Base-by-base conservation (phyloP, 2,797 vertebrate genomes). In the Lindbergichthys nudifrons region DNA sequence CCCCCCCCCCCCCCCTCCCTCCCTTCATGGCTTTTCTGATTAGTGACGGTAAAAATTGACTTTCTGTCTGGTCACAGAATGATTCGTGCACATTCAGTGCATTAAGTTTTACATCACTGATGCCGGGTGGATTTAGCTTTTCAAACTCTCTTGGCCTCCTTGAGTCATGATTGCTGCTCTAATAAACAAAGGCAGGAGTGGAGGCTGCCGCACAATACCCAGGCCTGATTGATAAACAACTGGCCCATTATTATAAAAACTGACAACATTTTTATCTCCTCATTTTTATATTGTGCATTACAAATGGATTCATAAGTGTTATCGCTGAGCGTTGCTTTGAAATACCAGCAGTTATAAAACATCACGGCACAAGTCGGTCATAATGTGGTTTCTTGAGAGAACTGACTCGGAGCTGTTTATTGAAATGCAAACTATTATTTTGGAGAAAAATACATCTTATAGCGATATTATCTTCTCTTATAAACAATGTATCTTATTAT, bases 31-130 rank as follows among this genome's bases (percentile, higher is more conserved):
- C 71, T 77, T 80, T 75, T 87, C 79, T 92, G 83, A 91, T 92
- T 89, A 89, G 77, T 75, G 87, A 87, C 3, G 52, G 86, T 89
- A 89, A 92, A 91, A 89, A 91, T 87, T 63, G 85, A 89, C 85
- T 90, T 89, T 81, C 89, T 87, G 89, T 86, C 85, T 63, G 65
- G 64, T 91, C 78, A 76, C 75, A 82, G 77, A 90, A 86, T 88
- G 86, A 88, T 91, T 80, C 36, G 51, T 79, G 84, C 78, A 78
- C 79, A 77, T 82, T 82, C 61, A 52, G 21, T 62, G 77, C 65
- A 82, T 85, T 68, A 76, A 85, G 77, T 89, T 91, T 90, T 86
- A 88, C 84, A 88, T 88, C 85, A 79, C 47, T 14, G 76, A 79
- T 73, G 73, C 74, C 57, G 42, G 26, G 43, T 75, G 78, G 78